Conservation (phyloP, 2,113 vertebrate genomes). For the Epinephelus fuscoguttatus region DNA sequence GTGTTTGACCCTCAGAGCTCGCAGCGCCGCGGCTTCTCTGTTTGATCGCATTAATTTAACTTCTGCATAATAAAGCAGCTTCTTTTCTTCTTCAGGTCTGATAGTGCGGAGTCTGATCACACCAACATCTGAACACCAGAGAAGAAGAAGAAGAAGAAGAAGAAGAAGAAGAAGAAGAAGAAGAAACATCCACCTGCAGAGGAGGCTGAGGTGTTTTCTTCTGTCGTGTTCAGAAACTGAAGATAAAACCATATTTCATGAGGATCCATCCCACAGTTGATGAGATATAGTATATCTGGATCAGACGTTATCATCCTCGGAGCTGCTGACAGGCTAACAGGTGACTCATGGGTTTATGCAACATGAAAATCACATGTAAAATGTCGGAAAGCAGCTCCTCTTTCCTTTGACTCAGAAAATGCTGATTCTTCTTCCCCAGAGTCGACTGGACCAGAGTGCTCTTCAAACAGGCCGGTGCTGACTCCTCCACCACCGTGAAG, state of each 20-base stretch:
- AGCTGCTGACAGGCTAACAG: background rate
- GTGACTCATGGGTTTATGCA: background rate
- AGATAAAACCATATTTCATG: background rate
- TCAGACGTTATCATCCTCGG: background rate
- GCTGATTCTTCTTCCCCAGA: too few relatives aligned
- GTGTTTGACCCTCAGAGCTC: conserved; percentile 63
- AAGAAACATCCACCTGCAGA: background rate
- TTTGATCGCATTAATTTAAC: conserved; percentile 60
- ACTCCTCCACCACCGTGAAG: background rate
- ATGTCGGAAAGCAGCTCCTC: too few relatives aligned
- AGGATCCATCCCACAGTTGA: too few relatives aligned
- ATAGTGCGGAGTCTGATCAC: background rate
- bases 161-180: conserved; percentile 20
- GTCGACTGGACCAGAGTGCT: too few relatives aligned
- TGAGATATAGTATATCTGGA: background rate
- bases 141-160: conserved; percentile 9
- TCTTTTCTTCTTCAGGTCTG: background rate
- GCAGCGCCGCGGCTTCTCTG: conserved; percentile 39
- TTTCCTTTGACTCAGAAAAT: too few relatives aligned
- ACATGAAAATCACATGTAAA: too few relatives aligned
- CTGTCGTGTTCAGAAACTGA: background rate
- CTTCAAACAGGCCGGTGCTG: too few relatives aligned
- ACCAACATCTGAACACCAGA: background rate
- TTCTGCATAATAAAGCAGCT: conserved; percentile 60
- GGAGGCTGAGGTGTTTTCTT: background rate